Conservation (phyloP, 2,888 invertebrate species). For the Uloborus plumipes region DNA sequence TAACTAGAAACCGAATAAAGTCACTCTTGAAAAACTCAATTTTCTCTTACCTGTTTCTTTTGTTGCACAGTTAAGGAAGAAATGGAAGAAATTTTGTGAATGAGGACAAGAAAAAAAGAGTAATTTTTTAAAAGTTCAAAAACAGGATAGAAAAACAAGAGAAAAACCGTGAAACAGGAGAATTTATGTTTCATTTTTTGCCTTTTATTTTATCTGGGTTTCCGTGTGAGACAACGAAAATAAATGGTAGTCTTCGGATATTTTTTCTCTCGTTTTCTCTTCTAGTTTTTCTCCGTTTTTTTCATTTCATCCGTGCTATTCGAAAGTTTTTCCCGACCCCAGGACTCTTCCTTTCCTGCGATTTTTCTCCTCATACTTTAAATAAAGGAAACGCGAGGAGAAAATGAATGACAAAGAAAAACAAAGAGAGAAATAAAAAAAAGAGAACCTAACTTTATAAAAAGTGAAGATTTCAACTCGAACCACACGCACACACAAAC, state of each 20-base stretch:
- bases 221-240: slow-evolving; percentile 56
- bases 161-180: slow-evolving; percentile 57
- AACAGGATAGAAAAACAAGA: slow-evolving; percentile 47
- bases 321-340: slow-evolving; percentile 32
- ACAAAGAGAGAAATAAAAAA: slow-evolving; percentile 20
- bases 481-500: slow-evolving; percentile 27
- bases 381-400: slow-evolving; percentile 48
- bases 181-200: slow-evolving; percentile 59
- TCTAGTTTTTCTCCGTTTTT: slow-evolving; percentile 7
- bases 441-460: slow-evolving; percentile 25
- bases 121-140: slow-evolving; percentile 54
- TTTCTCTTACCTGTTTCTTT: too few relatives aligned
- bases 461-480: slow-evolving; percentile 49
- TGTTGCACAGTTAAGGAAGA: too few relatives aligned
- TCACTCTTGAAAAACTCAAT: too few relatives aligned
- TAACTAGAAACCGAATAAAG: too few relatives aligned
- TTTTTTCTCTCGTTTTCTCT: slow-evolving; percentile 36
- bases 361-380: slow-evolving; percentile 43
- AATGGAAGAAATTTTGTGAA: slow-evolving; percentile 29
- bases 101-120: slow-evolving; percentile 24
- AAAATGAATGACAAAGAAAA: slow-evolving; percentile 36
- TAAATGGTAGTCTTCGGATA: slow-evolving; percentile 58
- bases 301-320: slow-evolving; percentile 23
- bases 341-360: slow-evolving; percentile 7
- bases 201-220: slow-evolving; percentile 11